Base-by-base conservation (phyloP, 2,888 invertebrate species). In the Pristionchus exspectatus region DNA sequence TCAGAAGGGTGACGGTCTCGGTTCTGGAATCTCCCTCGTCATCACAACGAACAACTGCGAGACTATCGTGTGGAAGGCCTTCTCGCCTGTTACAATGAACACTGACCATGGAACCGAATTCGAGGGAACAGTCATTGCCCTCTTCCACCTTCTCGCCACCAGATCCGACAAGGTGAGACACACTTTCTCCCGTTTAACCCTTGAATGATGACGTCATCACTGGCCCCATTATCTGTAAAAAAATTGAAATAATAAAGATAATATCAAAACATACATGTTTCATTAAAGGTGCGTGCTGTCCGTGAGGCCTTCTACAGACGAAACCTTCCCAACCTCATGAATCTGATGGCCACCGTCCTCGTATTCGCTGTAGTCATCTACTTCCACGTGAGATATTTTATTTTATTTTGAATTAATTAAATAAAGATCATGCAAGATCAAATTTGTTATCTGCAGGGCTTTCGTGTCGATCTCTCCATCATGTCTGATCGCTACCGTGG, bases 391-490 rank as follows among this genome's bases (percentile, higher is more conserved):
- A 18, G 72, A 12, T 81, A n/a, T 56, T n/a, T 50, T 66, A 50
- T n/a, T n/a, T n/a, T n/a, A n/a, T n/a, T n/a, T n/a, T n/a, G n/a
- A 33, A 83, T 77, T 69, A 59, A n/a, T 4, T 50, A 84, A 30
- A 72, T 27, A 16, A 27, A 27, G 5, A 27, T n/a, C n/a, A n/a
- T n/a, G n/a, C n/a, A n/a, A n/a, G n/a, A n/a, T n/a, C n/a, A n/a
- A n/a, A n/a, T n/a, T n/a, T n/a, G n/a, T 24, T 59, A n/a, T 38
- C 10, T 95, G 5, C 96, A 98, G 97, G 99, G 99, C 95, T 99
- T 99, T 97, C 97, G 99, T 91, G 99, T 99, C 91, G 99, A 99
- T n/a, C n/a, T n/a, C n/a, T n/a, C n/a, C n/a, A n/a, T n/a, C n/a
- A n/a, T n/a, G n/a, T n/a, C n/a, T n/a, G n/a, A n/a, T n/a, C n/a